Base-by-base conservation (phyloP, 1,140 invertebrate genomes). In the Sitodiplosis mosellana region DNA sequence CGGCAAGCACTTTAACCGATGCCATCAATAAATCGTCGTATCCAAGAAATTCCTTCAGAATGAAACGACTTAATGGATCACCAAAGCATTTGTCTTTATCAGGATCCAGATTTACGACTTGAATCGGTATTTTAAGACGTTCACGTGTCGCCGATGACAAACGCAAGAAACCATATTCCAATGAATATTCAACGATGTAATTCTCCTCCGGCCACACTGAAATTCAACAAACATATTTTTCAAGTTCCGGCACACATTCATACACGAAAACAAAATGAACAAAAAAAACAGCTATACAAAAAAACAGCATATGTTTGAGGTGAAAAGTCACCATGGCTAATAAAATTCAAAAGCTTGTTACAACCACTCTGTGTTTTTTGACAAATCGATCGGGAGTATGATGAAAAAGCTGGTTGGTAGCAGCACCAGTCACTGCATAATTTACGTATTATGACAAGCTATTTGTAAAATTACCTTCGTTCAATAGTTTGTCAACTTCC, bases 1-100 rank as follows among this genome's bases (percentile, higher is more conserved):
- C 93, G 4, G 93, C 93, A 33, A 99, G 67, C 12, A 81, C 81
- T 68, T 96, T 94, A 20, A 99, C 87, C 37, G 88, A 93, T 1
- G 89, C 83, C 88, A 98, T 95, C 0, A 99, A 69, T 43, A 98
- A 69, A 66, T 98, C 93, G 67, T 97, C 91, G 58, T 97, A 98
- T 6, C 94, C 94, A 4, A 98, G 69, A 60, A 97, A 87, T 59
- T 93, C 80, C 52, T 91, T 86, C 5, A 98, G 70, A 43, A 98
- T 74, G 56, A 93, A 83, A 27, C 89, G 76, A 45, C 85, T 90
- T 60, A 97, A 83, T 1, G 77, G 63, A 66, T 96, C 90, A 0
- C 94, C 93, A 68, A 98, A 98, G 61, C 93, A 99, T 49, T 76
- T 71, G 59, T 95, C 86, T 54, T 77, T 81, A 22, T 70, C 70